Conservation (phyloP, 2,113 vertebrate genomes). For the Solea senegalensis region DNA sequence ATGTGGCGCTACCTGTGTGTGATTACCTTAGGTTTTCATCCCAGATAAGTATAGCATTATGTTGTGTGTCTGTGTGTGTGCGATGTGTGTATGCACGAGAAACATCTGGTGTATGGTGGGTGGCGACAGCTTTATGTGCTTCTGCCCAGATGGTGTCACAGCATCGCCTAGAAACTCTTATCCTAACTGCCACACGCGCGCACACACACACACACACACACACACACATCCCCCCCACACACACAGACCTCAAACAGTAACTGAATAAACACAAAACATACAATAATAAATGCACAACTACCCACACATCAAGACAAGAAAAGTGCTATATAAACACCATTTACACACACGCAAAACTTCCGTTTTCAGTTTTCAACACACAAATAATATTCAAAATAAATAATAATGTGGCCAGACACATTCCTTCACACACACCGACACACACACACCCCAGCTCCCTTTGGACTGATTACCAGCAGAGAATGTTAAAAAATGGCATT, state of each 20-base stretch:
- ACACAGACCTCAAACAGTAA: conserved; percentile 21
- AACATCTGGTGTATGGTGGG: conserved; percentile 84
- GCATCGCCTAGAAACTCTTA: conserved; percentile 80
- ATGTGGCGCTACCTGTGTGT: conserved; percentile 32
- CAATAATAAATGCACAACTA: conserved; percentile 31
- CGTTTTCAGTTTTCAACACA: no score
- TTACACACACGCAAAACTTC: no score
- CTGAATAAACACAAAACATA: conserved; percentile 24
- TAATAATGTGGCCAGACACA: conserved; percentile 30
- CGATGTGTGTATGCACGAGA: conserved; percentile 63
- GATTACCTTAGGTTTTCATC: conserved; percentile 28
- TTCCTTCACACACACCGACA: conserved; percentile 22
- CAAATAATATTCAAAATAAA: no score
- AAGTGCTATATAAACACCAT: no score
- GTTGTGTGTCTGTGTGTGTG: conserved; percentile 26
- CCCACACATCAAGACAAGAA: background rate
- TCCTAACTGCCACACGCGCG: conserved; percentile 67
- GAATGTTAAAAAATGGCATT: conserved; percentile 65
- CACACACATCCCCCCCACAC: conserved; percentile 18
- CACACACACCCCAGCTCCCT: conserved; percentile 34
- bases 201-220: conserved; percentile 29
- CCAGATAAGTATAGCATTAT: conserved; percentile 43
- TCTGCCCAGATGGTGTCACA: conserved; percentile 86
- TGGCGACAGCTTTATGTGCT: conserved; percentile 83
- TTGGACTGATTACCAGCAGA: conserved; percentile 68